A percentile compares a stretch with the other conserved stretches of the same genome.
Evolutionary conservation across 2,113 vertebrate genomes (phyloP).

Genomic region (Cariama cristata): DNA sequence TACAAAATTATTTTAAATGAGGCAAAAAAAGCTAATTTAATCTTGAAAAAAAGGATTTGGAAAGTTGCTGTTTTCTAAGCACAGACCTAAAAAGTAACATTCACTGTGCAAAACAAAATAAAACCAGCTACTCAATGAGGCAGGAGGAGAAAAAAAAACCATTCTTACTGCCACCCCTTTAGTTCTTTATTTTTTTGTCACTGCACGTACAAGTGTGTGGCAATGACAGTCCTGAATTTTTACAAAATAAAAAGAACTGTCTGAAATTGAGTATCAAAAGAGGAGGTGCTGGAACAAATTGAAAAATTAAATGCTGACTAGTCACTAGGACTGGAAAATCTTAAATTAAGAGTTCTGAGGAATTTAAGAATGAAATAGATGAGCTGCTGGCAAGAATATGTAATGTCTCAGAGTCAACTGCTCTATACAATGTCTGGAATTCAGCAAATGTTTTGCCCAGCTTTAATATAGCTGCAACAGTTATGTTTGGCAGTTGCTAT

Average conservation of each 20-base stretch:
- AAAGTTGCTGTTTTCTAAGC: background rate
- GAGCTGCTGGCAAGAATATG: background rate
- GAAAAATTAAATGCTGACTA: slow-evolving; percentile 22
- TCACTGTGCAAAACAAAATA: background rate
- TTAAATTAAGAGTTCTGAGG: slow-evolving; percentile 18
- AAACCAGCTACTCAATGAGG: background rate
- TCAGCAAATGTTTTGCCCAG: background rate
- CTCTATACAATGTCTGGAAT: background rate
- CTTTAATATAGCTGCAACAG: background rate
- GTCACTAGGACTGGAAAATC: background rate
- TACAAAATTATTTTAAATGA: background rate
- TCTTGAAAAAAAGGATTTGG: background rate
- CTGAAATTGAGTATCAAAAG: background rate
- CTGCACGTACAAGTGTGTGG: background rate
- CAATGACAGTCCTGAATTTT: background rate
- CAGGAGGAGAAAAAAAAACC: background rate
- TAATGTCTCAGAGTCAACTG: background rate
- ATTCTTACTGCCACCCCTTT: background rate
- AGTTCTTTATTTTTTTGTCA: background rate
- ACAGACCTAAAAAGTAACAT: background rate
- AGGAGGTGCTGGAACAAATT: background rate
- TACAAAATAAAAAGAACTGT: background rate
- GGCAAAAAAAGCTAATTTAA: background rate
- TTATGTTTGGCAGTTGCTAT: background rate
- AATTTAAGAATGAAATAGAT: background rate